A percentile compares a stretch with the other conserved stretches of the same genome.
Conservation (phyloP, 2,797 vertebrate species). For the Uromys caudimaculatus region DNA sequence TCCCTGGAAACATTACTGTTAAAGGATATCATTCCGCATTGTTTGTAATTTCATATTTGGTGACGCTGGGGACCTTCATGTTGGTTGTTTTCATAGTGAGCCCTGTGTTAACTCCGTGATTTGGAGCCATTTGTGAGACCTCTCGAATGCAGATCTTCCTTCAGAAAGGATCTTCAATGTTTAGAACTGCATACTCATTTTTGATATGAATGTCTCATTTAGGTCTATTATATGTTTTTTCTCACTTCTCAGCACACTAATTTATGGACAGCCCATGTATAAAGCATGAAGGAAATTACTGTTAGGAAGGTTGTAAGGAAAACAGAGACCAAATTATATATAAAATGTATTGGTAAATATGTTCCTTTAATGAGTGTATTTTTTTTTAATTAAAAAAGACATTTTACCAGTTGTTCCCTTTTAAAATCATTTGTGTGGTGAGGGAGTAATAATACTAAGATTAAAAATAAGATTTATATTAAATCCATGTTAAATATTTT, state of each 20-base stretch:
- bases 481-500: not conserved
- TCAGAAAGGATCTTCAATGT: not conserved
- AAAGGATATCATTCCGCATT: not conserved
- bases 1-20: not conserved
- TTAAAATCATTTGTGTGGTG: not conserved
- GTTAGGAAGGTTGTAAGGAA: not conserved
- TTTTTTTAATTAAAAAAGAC: not conserved
- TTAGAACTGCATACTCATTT: not conserved
- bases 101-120: not conserved
- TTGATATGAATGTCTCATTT: not conserved
- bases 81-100: not conserved
- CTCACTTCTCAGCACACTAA: not conserved
- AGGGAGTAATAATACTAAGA: not conserved
- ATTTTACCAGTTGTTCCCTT: not conserved
- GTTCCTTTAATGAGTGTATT: not conserved
- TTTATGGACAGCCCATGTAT: not conserved
- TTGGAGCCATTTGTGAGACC: not conserved
- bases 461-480: not conserved
- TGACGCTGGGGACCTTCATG: not conserved
- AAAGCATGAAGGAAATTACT: not conserved
- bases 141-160: not conserved
- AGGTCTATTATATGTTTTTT: not conserved
- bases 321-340: not conserved
- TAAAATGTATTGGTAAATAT: not conserved
- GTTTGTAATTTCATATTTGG: constrained; percentile 30